Evolutionary conservation across 2,888 invertebrate species (phyloP), one percentile per base, ranked within the genome.

Genomic region (Noctua janthe): DNA sequence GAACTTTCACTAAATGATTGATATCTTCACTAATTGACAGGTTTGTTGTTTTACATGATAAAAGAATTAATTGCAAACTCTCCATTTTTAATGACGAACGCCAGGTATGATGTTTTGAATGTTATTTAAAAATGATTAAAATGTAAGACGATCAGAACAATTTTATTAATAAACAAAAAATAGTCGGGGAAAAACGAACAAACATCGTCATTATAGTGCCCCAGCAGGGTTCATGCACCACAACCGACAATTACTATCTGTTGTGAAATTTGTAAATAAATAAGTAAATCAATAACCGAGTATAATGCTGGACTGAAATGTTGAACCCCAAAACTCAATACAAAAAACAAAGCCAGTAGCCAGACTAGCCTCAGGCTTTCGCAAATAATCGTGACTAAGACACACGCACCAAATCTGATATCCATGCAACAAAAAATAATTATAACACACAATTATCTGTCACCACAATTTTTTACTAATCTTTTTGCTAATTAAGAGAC

Each of bases 1-100:
- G 69, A 73, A 90, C 89, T 89, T 89, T 89, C 89, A 73, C 90
- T 35, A n/a, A 86, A 83, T 89, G 89, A 88, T 90, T 84, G 72
- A 89, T 87, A 77, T 73, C 67, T 74, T n/a, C 43, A 81, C 66
- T 86, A 87, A 89, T 84, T 89, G 87, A 81, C 85, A 86, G 76
- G 72, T 78, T 76, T 11, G 54, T 74, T 73, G 49, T 72, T 83
- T 80, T 82, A 69, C 75, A 83, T 85, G 69, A 85, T 71, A 80
- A 81, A 69, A 64, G 2, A 72, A 79, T 78, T 66, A 39, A 81
- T 78, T 66, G n/a, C 17, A 23, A 78, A 82, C 87, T 89, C 86
- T 86, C 88, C 56, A 78, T 78, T 86, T 86, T 81, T 72, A 35
- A 78, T 82, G 23, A 84, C 15, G 39, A 43, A 20, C 39, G 11